Evolutionary conservation across 2,113 vertebrate genomes (phyloP), one percentile per base, ranked within the genome.

Genomic region (Trogon surrucura): DNA sequence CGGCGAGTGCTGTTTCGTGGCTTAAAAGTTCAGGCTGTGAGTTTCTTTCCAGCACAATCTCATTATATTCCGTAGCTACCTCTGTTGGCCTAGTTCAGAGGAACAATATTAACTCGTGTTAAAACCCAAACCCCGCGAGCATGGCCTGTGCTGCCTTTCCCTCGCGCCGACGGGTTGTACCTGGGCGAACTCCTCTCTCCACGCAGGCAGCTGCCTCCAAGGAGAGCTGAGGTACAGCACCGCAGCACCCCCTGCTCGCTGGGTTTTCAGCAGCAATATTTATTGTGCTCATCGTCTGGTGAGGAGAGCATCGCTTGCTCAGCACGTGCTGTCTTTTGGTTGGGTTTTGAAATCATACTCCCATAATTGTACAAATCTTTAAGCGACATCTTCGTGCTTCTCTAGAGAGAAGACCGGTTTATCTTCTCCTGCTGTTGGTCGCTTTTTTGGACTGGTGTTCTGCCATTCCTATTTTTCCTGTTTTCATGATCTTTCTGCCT

Each of bases 191-290:
- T 44, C 41, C 41, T 72, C 36, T 44, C 44, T 36, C 77, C 41
- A 5, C 13, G 44, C 80, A 50, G 75, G 60, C 72, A 13, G 26
- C 16, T 81, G 57, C 65, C 92, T 53, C 61, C 23, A 6, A 83
- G 66, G 80, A 95, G 75, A 67, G 90, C 88, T 51, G 89, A 29
- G 12, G 80, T 34, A 18, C 64, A 36, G 1, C 10, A 1, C 3
- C 51, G 78, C 48, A 78, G 45, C 64, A 9, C 16, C 36, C n/a
- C 1, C 0, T 4, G 36, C 62, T 66, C 1, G 0, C 1, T 25
- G 48, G 51, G 34, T 25, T 85, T 78, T 54, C 69, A 15, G 75
- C 47, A 70, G 11, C 53, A 5, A 1, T 60, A 11, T 36, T 71
- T 58, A 11, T 57, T 47, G 57, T 61, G 32, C 23, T 83, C 38